Percentiles rank a stretch among this genome's conserved stretches.
Conservation (phyloP, 2,113 vertebrate species). For the Leptocoma aspasia region DNA sequence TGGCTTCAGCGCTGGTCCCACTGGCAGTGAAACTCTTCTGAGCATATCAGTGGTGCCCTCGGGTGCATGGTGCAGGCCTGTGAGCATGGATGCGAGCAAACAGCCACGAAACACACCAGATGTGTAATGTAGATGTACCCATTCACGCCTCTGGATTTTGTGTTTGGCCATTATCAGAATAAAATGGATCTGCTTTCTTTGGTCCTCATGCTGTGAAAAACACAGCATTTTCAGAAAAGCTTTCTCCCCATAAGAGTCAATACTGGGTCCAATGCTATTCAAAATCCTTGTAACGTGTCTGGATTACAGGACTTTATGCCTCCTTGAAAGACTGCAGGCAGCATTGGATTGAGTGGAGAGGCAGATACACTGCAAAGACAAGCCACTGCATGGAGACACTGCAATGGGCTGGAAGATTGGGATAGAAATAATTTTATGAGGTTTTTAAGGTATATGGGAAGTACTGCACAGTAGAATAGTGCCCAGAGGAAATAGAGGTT, state of each 20-base stretch:
- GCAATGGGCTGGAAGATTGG: neutral
- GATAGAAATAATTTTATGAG: neutral
- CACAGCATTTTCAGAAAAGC: neutral
- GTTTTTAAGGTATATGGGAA: neutral
- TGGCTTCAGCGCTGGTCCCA: accelerated
- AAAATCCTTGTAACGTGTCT: neutral
- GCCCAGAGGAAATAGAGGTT: neutral
- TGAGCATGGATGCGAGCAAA: neutral
- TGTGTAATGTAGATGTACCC: too few relatives aligned
- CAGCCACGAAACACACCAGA: neutral
- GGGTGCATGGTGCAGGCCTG: neutral
- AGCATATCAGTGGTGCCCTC: neutral
- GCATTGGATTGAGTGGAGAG: neutral
- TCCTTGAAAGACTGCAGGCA: neutral
- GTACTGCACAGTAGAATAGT: neutral
- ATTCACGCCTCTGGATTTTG: neutral
- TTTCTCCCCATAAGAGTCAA: neutral
- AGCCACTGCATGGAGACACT: neutral
- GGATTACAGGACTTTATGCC: neutral
- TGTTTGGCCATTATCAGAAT: neutral
- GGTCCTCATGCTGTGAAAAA: neutral
- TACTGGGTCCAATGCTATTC: neutral
- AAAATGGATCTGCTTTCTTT: neutral
- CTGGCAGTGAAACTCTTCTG: neutral
- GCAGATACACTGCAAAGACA: neutral